phyloP scores from a whole-genome alignment of 2,113 vertebrate species.

The Caracal caracal region DNA sequence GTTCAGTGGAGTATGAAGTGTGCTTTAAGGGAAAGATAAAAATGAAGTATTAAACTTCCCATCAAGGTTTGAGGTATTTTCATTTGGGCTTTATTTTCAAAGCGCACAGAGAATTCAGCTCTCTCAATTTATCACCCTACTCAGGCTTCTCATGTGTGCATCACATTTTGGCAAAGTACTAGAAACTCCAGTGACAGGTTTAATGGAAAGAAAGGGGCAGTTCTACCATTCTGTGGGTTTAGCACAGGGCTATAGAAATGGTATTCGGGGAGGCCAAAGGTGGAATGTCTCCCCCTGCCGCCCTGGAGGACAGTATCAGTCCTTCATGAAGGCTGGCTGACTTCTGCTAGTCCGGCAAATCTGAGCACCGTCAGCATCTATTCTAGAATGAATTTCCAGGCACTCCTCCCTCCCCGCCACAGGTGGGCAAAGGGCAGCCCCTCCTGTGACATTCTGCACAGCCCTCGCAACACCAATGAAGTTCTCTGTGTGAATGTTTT shows the following conservation, averaged over 20 bases:
- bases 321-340: background rate
- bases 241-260: background rate
- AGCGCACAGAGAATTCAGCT: conserved; percentile 8
- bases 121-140: background rate
- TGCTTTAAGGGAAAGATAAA: conserved; percentile 65
- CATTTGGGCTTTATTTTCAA: conserved; percentile 45
- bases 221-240: background rate
- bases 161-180: background rate
- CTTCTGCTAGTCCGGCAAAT: no score
- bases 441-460: background rate
- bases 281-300: background rate
- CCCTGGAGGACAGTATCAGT: background rate
- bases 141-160: background rate
- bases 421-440: background rate
- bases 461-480: background rate
- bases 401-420: background rate
- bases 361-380: rapidly evolving
- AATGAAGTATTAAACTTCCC: conserved; percentile 59
- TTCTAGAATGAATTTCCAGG: background rate
- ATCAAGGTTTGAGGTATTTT: conserved; percentile 14
- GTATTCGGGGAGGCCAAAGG: background rate
- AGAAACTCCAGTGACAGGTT: background rate
- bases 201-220: background rate
- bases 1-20: background rate
- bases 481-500: background rate